These are phyloP conservation scores for Chlamydotis undulata DNA, from an alignment of 2,113 vertebrate genomes.

Conservation along the genomic window DNA sequence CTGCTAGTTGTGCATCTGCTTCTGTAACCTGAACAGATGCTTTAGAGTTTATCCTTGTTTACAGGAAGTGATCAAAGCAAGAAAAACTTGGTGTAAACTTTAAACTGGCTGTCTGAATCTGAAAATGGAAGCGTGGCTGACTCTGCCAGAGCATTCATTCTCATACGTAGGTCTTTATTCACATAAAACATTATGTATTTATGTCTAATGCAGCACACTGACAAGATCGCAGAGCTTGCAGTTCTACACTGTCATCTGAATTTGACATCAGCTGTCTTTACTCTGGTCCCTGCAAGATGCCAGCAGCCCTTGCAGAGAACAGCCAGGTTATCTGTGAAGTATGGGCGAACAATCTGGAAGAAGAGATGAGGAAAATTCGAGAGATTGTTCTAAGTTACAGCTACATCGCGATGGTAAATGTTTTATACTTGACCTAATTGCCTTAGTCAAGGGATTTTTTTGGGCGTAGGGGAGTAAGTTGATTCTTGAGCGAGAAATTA, in stretches of 20 bases:
- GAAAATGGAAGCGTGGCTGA: not conserved
- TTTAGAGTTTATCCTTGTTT: not conserved
- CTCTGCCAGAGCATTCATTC: not conserved
- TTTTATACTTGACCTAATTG: not conserved
- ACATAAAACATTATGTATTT: not conserved
- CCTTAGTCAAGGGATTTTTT: not conserved
- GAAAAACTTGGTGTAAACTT: not conserved
- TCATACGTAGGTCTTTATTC: not conserved
- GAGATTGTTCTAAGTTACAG: slow-evolving; percentile 96
- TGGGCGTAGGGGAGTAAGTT: not conserved
- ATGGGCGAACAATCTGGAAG: slow-evolving; percentile 97
- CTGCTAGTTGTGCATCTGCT: not conserved
- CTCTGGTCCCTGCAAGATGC: slow-evolving; percentile 84
- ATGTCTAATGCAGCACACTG: not conserved
- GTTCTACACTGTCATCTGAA: not conserved
- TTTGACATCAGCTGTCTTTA: not conserved
- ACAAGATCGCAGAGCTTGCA: not conserved
- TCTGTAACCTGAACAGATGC: not conserved
- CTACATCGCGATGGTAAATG: slow-evolving; percentile 94
- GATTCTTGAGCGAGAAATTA: not conserved
- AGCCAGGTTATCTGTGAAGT: slow-evolving; percentile 99
- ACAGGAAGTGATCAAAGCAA: not conserved
- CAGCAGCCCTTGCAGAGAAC: slow-evolving; percentile 94
- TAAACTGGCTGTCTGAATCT: not conserved
- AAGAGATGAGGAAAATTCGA: slow-evolving; percentile 97